These are phyloP conservation scores for Tinea semifulvella DNA, from an alignment of 2,888 invertebrate genomes.

Conservation along the genomic window DNA sequence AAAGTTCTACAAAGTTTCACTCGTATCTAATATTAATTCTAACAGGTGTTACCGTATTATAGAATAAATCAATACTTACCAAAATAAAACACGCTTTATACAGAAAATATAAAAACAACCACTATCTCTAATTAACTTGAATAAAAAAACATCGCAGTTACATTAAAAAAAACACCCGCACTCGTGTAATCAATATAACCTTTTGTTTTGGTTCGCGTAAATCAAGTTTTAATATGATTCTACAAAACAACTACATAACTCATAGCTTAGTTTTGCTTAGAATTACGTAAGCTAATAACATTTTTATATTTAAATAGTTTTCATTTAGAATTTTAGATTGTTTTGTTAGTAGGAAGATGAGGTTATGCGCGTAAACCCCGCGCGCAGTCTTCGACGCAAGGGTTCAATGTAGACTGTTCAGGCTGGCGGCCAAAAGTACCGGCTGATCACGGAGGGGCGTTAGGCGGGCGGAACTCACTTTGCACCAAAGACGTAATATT, in stretches of 20 bases:
- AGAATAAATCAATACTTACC: background rate
- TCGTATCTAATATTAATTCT: too few relatives aligned
- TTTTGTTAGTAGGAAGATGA: conserved; percentile 2
- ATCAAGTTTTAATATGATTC: too few relatives aligned
- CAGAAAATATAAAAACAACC: background rate
- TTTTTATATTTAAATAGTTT: too few relatives aligned
- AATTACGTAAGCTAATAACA: too few relatives aligned
- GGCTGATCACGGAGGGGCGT: too few relatives aligned
- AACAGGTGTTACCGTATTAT: conserved; percentile 3
- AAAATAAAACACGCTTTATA: background rate
- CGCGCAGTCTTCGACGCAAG: conserved; percentile 4
- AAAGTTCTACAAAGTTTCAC: too few relatives aligned
- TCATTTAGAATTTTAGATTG: too few relatives aligned
- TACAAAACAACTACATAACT: background rate
- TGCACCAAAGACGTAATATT: too few relatives aligned
- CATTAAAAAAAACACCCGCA: conserved; percentile 13
- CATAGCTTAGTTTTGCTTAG: background rate
- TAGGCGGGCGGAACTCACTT: too few relatives aligned
- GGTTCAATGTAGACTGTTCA: background rate
- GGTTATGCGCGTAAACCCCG: conserved; percentile 6
- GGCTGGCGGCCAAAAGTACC: too few relatives aligned
- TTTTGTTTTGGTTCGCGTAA: conserved; percentile 43
- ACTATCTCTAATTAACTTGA: too few relatives aligned
- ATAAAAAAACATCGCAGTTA: too few relatives aligned
- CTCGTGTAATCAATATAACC: conserved; percentile 48